phyloP scores from a whole-genome alignment of 2,888 invertebrate species.

The Dicranocentrus wangi region DNA sequence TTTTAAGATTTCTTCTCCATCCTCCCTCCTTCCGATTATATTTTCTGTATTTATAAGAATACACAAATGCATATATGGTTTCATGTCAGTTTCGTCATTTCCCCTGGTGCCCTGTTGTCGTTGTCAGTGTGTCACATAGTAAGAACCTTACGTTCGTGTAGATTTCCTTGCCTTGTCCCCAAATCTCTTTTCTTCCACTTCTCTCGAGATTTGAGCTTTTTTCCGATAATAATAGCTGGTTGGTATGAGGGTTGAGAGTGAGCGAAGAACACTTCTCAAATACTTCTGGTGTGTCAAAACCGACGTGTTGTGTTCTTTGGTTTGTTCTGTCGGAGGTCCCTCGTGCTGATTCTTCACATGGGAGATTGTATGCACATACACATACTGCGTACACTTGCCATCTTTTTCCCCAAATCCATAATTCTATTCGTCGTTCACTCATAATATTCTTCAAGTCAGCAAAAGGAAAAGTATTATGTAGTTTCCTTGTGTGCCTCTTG shows the following conservation, averaged over 20 bases:
- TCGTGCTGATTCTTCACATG: constrained; percentile 31
- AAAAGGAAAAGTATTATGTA: constrained; percentile 10
- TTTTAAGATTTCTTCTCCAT: too few relatives aligned
- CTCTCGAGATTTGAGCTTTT: constrained; percentile 59
- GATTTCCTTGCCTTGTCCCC: constrained; percentile 34
- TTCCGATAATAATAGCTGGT: constrained; percentile 32
- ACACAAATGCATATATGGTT: background rate
- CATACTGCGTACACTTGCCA: constrained; percentile 14
- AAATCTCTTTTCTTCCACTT: constrained; percentile 40
- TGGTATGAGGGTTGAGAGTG: constrained; percentile 32
- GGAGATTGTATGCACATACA: background rate
- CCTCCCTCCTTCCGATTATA: too few relatives aligned
- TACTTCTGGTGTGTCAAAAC: constrained; percentile 58
- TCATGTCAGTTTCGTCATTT: constrained; percentile 49
- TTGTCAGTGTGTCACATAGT: constrained; percentile 47
- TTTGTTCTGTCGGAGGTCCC: constrained; percentile 48
- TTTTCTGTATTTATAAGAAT: too few relatives aligned
- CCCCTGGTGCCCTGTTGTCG: constrained; percentile 55
- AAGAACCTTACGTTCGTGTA: constrained; percentile 37
- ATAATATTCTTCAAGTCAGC: constrained; percentile 44
- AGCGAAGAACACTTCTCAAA: constrained; percentile 57
- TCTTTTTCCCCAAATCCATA: constrained; percentile 43
- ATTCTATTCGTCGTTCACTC: constrained; percentile 38
- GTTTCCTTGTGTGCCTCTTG: constrained; percentile 11
- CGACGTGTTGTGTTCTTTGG: constrained; percentile 63